Base-by-base conservation (phyloP, 2,888 invertebrate species). In the Xestia rhomboidea region DNA sequence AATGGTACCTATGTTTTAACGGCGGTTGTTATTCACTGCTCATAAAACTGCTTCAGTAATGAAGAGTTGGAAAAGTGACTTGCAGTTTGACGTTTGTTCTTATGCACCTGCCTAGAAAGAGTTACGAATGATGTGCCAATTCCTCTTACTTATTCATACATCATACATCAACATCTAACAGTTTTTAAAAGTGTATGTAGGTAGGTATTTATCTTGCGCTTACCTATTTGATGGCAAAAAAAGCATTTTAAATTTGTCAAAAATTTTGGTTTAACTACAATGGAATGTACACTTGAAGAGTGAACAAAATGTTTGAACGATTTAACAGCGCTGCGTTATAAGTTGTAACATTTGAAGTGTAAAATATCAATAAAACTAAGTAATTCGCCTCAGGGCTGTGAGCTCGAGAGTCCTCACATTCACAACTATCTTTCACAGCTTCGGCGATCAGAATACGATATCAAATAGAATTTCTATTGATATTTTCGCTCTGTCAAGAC, bases 391-490 rank as follows among this genome's bases (percentile, higher is more conserved):
- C 74, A 70, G 44, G 21, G 60, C 30, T 74, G 44, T 5, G 18
- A 46, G 24, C 38, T 51, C 44, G 34, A 54, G 51, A 30, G 82
- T 44, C 60, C 30, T 73, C 49, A 60, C n/a, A 73, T 27, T 84
- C 41, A 44, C 54, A 70, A 68, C 84, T 71, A 70, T 73, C 63
- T 24, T 34, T 62, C 34, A 30, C 70, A 57, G 67, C 68, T 64
- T 54, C 72, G 49, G 34, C 71, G 64, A 57, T 62, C 51, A 77
- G 57, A 78, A 70, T 72, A 74, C 46, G 73, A 79, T 69, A 79
- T 70, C 73, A 71, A 85, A 88, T 80, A 72, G 75, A 81, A 78
- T 78, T 81, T 69, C 72, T 87, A 83, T 88, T 84, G 79, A 82
- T 76, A 89, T 74, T 85, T 83, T 85, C 79, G 44, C 70, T 77